These are phyloP conservation scores for Dinoponera quadriceps DNA, from an alignment of 1,140 invertebrate genomes.

Conservation along the genomic window DNA sequence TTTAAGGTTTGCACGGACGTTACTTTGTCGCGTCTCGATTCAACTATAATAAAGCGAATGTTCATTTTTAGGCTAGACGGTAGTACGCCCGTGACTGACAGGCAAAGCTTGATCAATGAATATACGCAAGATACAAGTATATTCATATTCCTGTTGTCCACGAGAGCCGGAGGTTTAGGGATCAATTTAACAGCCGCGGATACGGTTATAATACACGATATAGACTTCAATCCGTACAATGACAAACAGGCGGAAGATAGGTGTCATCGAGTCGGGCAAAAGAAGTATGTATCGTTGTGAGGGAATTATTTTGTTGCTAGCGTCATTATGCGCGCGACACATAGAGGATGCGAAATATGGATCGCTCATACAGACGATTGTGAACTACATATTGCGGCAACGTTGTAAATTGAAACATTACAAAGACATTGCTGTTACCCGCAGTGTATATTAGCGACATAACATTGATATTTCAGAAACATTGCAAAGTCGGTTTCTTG, in stretches of 20 bases:
- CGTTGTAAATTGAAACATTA: no score
- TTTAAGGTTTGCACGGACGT: conserved; percentile 85
- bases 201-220: conserved; percentile 97
- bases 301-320: no score
- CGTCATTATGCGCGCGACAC: no score
- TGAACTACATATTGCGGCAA: no score
- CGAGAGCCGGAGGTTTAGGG: conserved; percentile 94
- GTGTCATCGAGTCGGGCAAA: conserved; percentile 98
- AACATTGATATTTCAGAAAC: no score
- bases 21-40: conserved; percentile 4
- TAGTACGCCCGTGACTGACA: conserved; percentile 91
- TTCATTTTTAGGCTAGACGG: conserved; percentile 90
- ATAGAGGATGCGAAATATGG: no score
- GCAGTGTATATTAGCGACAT: no score
- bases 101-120: conserved; percentile 93
- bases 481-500: no score
- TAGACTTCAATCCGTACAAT: conserved; percentile 98
- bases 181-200: conserved; percentile 97
- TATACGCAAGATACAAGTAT: conserved; percentile 91
- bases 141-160: conserved; percentile 94
- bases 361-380: no score
- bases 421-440: no score
- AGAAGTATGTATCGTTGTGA: conserved; percentile 85
- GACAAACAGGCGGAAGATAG: conserved; percentile 99
- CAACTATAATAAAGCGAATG: conserved; percentile 44